Evolutionary conservation across 2,888 invertebrate species (phyloP), one percentile per base, ranked within the genome.

Genomic region (Strigamia maritima): DNA sequence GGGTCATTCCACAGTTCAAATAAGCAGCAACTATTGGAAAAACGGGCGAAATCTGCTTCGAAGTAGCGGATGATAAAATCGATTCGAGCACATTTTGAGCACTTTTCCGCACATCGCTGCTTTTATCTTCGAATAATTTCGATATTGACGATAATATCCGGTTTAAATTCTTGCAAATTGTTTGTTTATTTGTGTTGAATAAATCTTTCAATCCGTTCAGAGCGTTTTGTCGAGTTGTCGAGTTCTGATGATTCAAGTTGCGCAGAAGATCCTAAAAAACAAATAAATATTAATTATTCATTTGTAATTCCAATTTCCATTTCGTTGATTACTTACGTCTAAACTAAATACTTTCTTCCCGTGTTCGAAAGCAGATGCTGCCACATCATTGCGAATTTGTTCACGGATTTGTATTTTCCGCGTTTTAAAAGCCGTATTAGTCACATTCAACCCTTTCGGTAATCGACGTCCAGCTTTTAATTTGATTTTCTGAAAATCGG

Each of bases 401-500:
- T 94, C 92, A 65, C 90, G 90, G 54, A 97, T 89, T 1, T 94
- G 89, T 82, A 97, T 95, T 84, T 94, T 93, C 83, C 93, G 93
- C 0, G 95, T 90, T 89, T 95, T 95, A 84, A 97, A 96, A 83
- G 92, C 91, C 0, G 94, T 92, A 85, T 94, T 92, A 0, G 97
- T 97, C 4, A 94, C 91, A 89, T 97, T 97, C 78, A 92, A 90
- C 8, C 94, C 94, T 88, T 94, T 96, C 0, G 93, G 93, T 78
- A 97, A 86, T 84, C 91, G 90, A 86, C 92, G 90, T 80, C 92
- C 92, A 24, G 90, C 89, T 87, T 95, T 97, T 40, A 97, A 86
- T 85, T 97, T 95, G 0, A 93, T 92, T 89, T 97, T 97, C 0
- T 93, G 90, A 84, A 94, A 96, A 85, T 97, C 96, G 0, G 92